Conservation (phyloP, 2,888 invertebrate species). For the Augiades crinisus region DNA sequence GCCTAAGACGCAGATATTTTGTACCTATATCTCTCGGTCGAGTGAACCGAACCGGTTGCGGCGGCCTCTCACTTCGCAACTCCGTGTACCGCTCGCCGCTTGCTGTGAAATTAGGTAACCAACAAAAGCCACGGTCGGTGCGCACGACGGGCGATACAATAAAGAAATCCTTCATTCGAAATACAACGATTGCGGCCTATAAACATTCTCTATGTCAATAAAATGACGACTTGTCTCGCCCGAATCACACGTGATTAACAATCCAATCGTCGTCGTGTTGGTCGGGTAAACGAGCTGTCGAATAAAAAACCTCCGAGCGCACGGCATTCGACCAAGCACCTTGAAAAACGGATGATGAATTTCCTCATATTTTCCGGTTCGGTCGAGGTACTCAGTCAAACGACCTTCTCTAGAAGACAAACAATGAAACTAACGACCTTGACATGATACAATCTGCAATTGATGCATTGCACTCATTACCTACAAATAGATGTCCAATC, state of each 20-base stretch:
- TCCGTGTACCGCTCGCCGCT: conserved; percentile 60
- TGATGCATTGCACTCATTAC: conserved; percentile 67
- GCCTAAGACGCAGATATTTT: conserved; percentile 43
- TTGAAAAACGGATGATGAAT: conserved; percentile 73
- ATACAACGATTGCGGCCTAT: conserved; percentile 41
- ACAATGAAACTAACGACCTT: conserved; percentile 77
- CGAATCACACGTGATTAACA: background rate
- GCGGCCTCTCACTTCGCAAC: conserved; percentile 80
- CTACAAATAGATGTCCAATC: conserved; percentile 65
- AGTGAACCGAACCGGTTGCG: conserved; percentile 74
- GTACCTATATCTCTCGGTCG: conserved; percentile 65
- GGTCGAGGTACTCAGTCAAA: conserved; percentile 56
- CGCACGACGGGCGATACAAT: conserved; percentile 58
- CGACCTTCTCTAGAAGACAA: conserved; percentile 76
- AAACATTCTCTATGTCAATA: conserved; percentile 33
- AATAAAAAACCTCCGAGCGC: conserved; percentile 26
- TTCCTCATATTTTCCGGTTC: conserved; percentile 78
- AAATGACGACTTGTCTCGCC: conserved; percentile 31
- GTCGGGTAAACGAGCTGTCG: conserved; percentile 6
- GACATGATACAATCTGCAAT: conserved; percentile 66
- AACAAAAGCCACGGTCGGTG: conserved; percentile 67
- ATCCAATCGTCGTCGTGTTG: conserved; percentile 1
- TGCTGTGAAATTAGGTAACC: conserved; percentile 79
- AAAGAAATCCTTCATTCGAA: conserved; percentile 53
- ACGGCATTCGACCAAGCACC: conserved; percentile 61